A percentile compares a stretch with the other conserved stretches of the same genome.
These are phyloP conservation scores for Myotis davidii DNA, from an alignment of 2,113 vertebrate species.

Conservation along the genomic window DNA sequence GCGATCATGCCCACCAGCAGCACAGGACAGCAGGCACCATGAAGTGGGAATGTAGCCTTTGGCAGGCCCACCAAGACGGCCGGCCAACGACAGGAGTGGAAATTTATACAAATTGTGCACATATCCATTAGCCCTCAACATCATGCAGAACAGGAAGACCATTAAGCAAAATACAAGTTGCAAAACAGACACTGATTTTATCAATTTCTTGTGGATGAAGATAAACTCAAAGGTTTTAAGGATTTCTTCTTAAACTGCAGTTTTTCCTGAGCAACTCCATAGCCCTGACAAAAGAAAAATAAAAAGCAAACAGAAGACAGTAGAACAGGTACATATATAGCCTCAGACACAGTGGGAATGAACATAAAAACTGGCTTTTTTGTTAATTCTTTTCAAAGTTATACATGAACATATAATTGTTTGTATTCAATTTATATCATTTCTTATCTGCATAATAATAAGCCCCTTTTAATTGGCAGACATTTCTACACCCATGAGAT, in stretches of 20 bases:
- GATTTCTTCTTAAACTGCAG: neutral
- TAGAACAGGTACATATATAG: neutral
- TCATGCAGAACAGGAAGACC: neutral
- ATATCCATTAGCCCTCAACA: neutral
- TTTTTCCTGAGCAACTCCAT: neutral
- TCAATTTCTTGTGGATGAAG: neutral
- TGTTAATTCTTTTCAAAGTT: neutral
- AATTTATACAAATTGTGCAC: neutral
- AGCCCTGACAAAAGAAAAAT: neutral
- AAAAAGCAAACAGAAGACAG: neutral
- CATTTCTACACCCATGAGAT: neutral
- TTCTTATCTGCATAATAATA: neutral
- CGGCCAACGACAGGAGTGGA: accelerated
- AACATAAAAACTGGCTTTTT: neutral
- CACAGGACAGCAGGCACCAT: neutral
- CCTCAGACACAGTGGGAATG: neutral
- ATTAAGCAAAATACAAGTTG: neutral
- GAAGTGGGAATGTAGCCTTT: neutral
- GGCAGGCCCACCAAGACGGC: accelerated
- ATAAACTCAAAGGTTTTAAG: neutral
- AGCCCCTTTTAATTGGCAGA: neutral
- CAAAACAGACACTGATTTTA: neutral
- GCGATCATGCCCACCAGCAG: neutral
- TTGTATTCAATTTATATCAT: neutral
- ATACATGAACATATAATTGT: neutral